Evolutionary conservation across 1,140 invertebrate genomes (phyloP), one percentile per base, ranked within the genome.

Genomic region (Vollenhovia emeryi): DNA sequence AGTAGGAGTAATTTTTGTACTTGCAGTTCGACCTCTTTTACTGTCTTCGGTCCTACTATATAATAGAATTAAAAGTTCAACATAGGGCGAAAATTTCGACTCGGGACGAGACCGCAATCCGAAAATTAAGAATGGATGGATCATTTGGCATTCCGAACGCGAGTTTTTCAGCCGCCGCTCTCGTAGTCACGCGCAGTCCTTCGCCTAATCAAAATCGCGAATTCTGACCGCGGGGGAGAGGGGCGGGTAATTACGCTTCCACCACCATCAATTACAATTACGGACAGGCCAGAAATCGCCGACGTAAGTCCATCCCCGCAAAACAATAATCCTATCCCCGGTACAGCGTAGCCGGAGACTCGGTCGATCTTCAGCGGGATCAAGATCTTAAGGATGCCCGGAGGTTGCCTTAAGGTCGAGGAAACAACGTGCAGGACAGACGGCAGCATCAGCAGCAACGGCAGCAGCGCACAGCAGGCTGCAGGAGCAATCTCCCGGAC

Each of bases 401-500:
- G 86, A 89, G 88, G 89, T 90, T 89, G 88, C 62, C 88, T 89
- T 86, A 86, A 90, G 89, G 89, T 90, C 86, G 87, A 85, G 80
- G 88, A 89, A 90, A 90, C 84, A 91, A 90, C 85, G 84, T 88
- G 89, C 87, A 90, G 86, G 87, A 91, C 80, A 89, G 85, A 90
- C 87, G 84, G 89, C 87, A 87, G 84, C 84, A 85, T 79, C 78
- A 83, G 74, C 76, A 83, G 88, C 87, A 90, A 75, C 87, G 74
- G 84, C 87, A 85, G 89, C 87, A 85, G 84, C 64, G 89, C 90
- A 90, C 90, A 90, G 89, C 86, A 90, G 88, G 91, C 92, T 91
- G 92, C 93, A 89, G 92, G 93, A 93, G 93, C 93, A 94, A 95
- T 94, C 93, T 95, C 91, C 89, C 83, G 92, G 94, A 95, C 94